Percentiles rank a stretch among this genome's conserved stretches.
Conservation (phyloP, 2,113 vertebrate genomes). For the Menura novaehollandiae region DNA sequence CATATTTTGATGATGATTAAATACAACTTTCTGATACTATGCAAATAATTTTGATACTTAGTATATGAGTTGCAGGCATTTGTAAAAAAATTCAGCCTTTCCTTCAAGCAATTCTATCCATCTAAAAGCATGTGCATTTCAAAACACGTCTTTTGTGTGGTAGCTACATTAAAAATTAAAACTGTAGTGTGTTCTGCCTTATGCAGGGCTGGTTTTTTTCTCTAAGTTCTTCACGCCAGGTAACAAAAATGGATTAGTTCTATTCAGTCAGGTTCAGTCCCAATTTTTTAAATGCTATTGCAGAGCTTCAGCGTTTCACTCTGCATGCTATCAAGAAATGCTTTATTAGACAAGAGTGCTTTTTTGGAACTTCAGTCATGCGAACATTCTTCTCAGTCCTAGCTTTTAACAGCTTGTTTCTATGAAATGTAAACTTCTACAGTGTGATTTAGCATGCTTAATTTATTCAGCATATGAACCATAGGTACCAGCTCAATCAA, state of each 20-base stretch:
- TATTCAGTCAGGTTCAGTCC: background rate
- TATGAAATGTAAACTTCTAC: background rate
- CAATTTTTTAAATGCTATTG: background rate
- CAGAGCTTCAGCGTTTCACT: background rate
- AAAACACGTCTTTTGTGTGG: background rate
- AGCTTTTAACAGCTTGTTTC: background rate
- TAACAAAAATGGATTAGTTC: background rate
- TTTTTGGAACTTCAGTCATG: background rate
- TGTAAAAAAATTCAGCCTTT: background rate
- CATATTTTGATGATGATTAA: background rate
- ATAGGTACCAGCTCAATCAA: background rate
- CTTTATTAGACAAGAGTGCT: background rate
- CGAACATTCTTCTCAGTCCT: background rate
- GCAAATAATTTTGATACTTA: background rate
- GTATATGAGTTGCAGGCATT: background rate
- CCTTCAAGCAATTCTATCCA: background rate
- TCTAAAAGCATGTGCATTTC: background rate
- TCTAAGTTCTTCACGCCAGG: background rate
- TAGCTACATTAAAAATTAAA: background rate
- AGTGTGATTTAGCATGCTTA: background rate
- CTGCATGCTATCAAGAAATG: background rate
- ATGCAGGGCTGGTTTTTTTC: background rate
- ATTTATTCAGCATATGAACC: background rate
- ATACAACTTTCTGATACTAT: background rate
- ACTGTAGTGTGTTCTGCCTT: background rate